These are phyloP conservation scores for Heliocidaris erythrogramma DNA, from an alignment of 35 echinoderm and acorn worm species.

Conservation along the genomic window DNA sequence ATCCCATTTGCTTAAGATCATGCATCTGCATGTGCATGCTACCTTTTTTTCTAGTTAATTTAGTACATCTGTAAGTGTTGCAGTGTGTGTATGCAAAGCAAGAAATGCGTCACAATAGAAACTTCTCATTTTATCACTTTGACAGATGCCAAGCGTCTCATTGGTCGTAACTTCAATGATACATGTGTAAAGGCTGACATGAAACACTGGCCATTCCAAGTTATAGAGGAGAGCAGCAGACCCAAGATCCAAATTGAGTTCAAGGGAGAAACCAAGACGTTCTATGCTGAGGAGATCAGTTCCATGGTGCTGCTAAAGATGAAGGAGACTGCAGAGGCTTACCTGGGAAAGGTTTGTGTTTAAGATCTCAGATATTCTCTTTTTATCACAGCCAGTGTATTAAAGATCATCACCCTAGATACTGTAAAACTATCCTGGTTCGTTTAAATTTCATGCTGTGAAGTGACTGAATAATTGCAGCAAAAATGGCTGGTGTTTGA, in stretches of 20 bases:
- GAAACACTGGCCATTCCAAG: conserved; percentile 85
- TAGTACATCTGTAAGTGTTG: no score
- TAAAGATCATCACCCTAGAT: no score
- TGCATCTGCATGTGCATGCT: no score
- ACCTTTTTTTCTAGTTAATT: no score
- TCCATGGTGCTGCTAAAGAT: conserved; percentile 94
- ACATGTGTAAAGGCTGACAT: conserved; percentile 68
- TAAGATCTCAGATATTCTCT: neutral
- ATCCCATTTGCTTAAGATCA: no score
- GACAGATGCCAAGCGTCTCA: conserved; percentile 87
- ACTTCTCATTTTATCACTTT: neutral
- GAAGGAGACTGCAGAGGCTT: conserved; percentile 93
- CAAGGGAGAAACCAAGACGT: conserved; percentile 76
- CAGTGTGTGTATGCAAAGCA: no score
- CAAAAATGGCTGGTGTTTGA: no score
- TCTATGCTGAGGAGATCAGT: conserved; percentile 92
- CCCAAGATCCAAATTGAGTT: conserved; percentile 87
- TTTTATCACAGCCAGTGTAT: no score
- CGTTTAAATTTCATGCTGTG: no score
- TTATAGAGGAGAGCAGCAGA: conserved; percentile 66
- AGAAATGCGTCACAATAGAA: no score
- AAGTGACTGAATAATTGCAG: no score
- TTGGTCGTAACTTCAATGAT: conserved; percentile 78
- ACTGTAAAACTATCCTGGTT: no score
- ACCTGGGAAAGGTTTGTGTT: conserved; percentile 76